A percentile compares a stretch with the other conserved stretches of the same genome.
Conservation (phyloP, 2,888 invertebrate genomes). For the Petrolisthes cinctipes region DNA sequence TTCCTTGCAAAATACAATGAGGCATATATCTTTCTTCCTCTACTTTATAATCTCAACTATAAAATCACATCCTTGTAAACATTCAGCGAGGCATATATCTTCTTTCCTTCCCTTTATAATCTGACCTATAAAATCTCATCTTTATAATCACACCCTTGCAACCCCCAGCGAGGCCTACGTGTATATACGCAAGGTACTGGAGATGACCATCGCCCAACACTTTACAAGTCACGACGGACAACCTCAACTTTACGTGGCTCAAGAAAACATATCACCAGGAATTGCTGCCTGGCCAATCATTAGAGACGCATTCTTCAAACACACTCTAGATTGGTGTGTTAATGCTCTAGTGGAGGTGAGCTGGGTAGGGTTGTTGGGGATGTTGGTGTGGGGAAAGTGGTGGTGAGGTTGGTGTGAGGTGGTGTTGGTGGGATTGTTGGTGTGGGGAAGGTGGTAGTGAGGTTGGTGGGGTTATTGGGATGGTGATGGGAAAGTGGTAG, state of each 20-base stretch:
- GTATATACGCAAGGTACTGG: neutral
- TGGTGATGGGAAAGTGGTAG: too few relatives aligned
- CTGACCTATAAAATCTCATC: too few relatives aligned
- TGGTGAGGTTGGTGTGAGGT: too few relatives aligned
- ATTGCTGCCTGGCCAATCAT: constrained; percentile 30
- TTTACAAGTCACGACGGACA: neutral
- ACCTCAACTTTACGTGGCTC: neutral
- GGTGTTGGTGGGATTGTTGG: too few relatives aligned
- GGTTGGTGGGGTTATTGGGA: too few relatives aligned
- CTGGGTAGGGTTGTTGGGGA: neutral
- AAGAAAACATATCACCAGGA: constrained; percentile 22
- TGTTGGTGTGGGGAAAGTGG: too few relatives aligned
- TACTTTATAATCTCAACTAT: too few relatives aligned
- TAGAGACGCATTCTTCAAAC: constrained; percentile 19
- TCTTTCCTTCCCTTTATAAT: neutral
- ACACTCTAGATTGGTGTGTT: neutral
- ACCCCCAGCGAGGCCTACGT: constrained; percentile 14
- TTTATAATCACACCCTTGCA: too few relatives aligned
- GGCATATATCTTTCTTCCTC: too few relatives aligned
- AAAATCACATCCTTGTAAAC: neutral
- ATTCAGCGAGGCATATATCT: neutral
- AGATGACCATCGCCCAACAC: constrained; percentile 12
- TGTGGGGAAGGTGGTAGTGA: too few relatives aligned
- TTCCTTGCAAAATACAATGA: too few relatives aligned
- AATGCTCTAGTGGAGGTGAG: neutral